These are phyloP conservation scores for Conus canariensis DNA, from an alignment of 2,888 invertebrate genomes.

Conservation along the genomic window DNA sequence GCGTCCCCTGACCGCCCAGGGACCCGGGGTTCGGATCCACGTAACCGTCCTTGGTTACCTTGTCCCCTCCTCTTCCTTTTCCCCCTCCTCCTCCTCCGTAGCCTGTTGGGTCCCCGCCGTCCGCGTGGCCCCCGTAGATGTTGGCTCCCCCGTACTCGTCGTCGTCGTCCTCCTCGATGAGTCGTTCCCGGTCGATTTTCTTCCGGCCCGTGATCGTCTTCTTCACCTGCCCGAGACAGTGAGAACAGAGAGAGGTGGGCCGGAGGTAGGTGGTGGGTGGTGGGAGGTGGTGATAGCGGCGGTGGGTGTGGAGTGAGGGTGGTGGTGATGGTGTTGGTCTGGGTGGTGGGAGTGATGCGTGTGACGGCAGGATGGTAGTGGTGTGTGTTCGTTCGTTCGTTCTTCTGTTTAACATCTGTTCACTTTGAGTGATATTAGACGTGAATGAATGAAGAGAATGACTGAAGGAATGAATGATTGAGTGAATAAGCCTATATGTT, in stretches of 20 bases:
- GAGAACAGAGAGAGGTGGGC: not conserved
- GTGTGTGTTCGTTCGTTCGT: too few species aligned
- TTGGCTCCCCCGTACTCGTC: conserved; percentile 49
- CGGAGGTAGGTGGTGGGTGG: not conserved
- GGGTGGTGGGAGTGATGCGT: not conserved
- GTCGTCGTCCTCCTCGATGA: conserved; percentile 68
- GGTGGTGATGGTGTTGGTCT: not conserved
- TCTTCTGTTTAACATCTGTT: too few species aligned
- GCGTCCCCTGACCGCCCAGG: conserved; percentile 79
- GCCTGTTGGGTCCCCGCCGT: not conserved
- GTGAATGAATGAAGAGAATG: too few species aligned
- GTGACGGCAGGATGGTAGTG: too few species aligned
- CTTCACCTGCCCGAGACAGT: conserved; percentile 46
- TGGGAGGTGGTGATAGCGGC: not conserved
- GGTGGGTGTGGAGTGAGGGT: not conserved
- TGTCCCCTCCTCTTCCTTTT: not conserved
- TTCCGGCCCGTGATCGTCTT: conserved; percentile 63
- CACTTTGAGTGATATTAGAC: too few species aligned
- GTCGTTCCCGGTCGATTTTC: conserved; percentile 61
- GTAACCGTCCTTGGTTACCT: not conserved
- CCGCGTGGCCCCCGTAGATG: conserved; percentile 36
- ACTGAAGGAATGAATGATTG: too few species aligned
- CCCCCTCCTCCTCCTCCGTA: conserved; percentile 19
- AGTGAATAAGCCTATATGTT: too few species aligned
- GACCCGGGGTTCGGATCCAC: not conserved